Evolutionary conservation across 2,113 vertebrate genomes (phyloP).

Genomic region (Numida meleagris): DNA sequence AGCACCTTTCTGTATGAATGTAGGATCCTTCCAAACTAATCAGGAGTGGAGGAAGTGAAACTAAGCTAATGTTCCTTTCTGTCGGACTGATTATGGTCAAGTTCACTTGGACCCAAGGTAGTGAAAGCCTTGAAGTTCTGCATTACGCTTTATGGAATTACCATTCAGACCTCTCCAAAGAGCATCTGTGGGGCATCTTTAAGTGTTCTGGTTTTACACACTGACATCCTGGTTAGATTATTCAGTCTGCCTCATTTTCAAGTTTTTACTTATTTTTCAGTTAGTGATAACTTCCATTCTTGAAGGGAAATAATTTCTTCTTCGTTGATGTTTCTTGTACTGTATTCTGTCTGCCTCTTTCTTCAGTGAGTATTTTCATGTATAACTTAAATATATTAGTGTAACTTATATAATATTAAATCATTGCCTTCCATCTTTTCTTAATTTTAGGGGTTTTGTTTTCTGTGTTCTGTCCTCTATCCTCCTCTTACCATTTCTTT

Average conservation of each 20-base stretch:
- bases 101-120: not conserved
- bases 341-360: not conserved
- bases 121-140: not conserved
- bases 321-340: not conserved
- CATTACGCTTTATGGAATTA: not conserved
- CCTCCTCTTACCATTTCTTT: not conserved
- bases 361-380: not conserved
- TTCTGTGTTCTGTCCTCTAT: not conserved
- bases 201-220: not conserved
- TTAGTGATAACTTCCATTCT: not conserved
- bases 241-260: not conserved
- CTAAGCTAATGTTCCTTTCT: not conserved
- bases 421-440: not conserved
- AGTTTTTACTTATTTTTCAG: not conserved
- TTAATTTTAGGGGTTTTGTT: not conserved
- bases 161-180: not conserved
- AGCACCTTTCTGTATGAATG: not conserved
- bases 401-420: not conserved
- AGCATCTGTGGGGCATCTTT: not conserved
- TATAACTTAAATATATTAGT: not conserved
- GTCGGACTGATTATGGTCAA: not conserved
- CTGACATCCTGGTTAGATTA: not conserved
- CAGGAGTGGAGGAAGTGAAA: not conserved
- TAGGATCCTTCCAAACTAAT: not conserved
- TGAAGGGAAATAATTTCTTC: not conserved